Percentiles rank a stretch among this genome's conserved stretches.
phyloP scores from a whole-genome alignment of 2,113 vertebrate genomes.

The Typhlomys cinereus region DNA sequence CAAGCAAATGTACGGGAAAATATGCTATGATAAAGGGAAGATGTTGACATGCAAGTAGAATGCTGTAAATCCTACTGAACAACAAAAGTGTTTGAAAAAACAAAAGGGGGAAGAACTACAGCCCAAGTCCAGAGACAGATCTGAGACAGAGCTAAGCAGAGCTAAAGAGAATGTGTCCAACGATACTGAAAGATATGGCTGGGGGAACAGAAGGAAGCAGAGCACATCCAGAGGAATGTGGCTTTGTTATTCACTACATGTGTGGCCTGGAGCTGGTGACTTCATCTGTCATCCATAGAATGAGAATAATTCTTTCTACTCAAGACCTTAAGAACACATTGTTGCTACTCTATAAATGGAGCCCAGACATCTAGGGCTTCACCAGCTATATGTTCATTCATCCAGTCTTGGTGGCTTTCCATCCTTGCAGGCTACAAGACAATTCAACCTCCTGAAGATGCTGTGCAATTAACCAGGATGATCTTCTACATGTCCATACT shows the following conservation, averaged over 20 bases:
- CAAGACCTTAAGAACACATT: neutral
- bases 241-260: neutral
- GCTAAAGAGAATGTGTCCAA: neutral
- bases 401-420: neutral
- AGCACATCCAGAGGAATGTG: neutral
- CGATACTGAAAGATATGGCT: neutral
- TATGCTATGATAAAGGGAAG: neutral
- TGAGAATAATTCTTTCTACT: neutral
- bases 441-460: neutral
- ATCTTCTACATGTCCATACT: neutral
- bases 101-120: neutral
- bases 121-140: neutral
- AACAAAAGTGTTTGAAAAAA: neutral
- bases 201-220: neutral
- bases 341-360: neutral
- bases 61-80: neutral
- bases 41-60: neutral
- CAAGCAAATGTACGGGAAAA: neutral
- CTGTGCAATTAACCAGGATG: neutral
- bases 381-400: neutral
- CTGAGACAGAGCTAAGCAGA: neutral
- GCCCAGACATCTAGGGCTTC: neutral
- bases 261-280: neutral
- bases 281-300: constrained; percentile 10
- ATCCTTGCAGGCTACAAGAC: neutral